phyloP scores from a whole-genome alignment of 2,797 vertebrate species.

The Cossypha heuglini region DNA sequence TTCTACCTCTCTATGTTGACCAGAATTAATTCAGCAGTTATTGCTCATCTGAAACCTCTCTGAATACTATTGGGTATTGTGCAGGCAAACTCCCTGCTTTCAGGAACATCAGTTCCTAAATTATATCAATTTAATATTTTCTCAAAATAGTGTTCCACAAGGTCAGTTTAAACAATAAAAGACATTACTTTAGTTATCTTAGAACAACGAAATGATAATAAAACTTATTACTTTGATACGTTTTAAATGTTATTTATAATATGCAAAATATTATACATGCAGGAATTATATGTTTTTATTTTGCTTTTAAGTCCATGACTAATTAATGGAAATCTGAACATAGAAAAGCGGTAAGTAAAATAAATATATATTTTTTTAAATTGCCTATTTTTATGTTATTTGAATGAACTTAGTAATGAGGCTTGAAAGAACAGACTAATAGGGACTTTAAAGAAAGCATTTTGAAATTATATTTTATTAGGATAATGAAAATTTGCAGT shows the following conservation, averaged over 20 bases:
- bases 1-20: neutral
- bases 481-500: neutral
- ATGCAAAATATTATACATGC: neutral
- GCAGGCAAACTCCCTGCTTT: neutral
- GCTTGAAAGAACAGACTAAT: neutral
- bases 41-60: neutral
- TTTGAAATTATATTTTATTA: neutral
- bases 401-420: neutral
- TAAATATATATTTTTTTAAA: fast-evolving
- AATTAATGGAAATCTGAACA: neutral
- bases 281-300: neutral
- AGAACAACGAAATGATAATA: neutral
- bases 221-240: neutral
- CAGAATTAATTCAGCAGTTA: neutral
- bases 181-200: neutral
- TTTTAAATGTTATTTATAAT: neutral
- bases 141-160: neutral
- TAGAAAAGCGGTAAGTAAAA: neutral
- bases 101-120: neutral
- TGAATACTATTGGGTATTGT: neutral
- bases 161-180: neutral
- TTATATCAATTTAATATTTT: neutral
- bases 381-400: neutral
- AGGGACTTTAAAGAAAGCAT: neutral
- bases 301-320: neutral